These are phyloP conservation scores for Drosophila truncata DNA, from an alignment of 1,140 invertebrate genomes.

Conservation along the genomic window DNA sequence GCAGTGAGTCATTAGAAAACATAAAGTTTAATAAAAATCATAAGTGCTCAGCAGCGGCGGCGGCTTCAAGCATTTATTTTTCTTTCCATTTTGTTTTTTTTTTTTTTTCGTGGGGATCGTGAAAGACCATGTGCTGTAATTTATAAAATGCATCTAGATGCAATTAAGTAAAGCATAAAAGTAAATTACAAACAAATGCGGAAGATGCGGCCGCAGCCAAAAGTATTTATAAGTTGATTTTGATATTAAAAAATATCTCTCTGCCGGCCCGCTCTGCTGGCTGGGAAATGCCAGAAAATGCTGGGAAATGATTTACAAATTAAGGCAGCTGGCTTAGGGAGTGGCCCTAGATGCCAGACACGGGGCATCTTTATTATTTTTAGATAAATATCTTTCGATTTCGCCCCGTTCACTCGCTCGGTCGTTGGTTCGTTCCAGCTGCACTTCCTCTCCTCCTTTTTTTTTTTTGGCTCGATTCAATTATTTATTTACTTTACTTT, in stretches of 20 bases:
- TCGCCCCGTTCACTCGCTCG: slow-evolving; percentile 25
- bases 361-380: slow-evolving; percentile 73
- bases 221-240: slow-evolving; percentile 71
- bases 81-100: background rate
- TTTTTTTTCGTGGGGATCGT: slow-evolving; percentile 20
- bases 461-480: slow-evolving; percentile 36
- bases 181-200: slow-evolving; percentile 82
- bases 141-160: slow-evolving; percentile 82
- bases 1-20: slow-evolving; percentile 70
- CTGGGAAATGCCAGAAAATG: slow-evolving; percentile 4
- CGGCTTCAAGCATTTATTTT: slow-evolving; percentile 30
- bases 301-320: slow-evolving; percentile 78
- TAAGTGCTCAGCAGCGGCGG: slow-evolving; percentile 56
- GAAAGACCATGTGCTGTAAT: slow-evolving; percentile 64
- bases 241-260: slow-evolving; percentile 58
- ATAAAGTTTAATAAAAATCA: slow-evolving; percentile 78
- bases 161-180: slow-evolving; percentile 83
- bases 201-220: slow-evolving; percentile 58
- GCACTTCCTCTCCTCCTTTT: slow-evolving; percentile 13
- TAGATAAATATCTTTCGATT: slow-evolving; percentile 82
- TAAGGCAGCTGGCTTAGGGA: slow-evolving; percentile 70
- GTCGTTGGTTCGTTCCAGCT: slow-evolving; percentile 14
- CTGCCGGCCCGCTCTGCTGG: slow-evolving; percentile 20
- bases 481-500: slow-evolving; percentile 80
- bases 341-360: slow-evolving; percentile 51